Base-by-base conservation (phyloP, 1,140 invertebrate genomes). In the Neodiprion virginianus region DNA sequence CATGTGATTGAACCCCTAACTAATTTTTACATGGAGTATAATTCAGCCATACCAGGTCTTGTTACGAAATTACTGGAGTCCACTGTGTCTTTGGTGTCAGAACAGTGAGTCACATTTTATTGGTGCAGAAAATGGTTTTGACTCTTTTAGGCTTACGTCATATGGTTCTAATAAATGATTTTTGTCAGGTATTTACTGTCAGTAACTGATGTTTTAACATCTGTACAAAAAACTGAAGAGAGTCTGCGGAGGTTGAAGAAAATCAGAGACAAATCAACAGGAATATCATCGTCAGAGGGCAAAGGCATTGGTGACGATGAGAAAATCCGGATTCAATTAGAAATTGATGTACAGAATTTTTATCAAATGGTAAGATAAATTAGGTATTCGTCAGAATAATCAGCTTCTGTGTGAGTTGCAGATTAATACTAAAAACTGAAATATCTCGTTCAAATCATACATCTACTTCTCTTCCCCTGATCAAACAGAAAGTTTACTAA, bases 151-250 rank as follows among this genome's bases (percentile, higher is more conserved):
- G 71, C 14, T 12, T n/a, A 40, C 10, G 53, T 7, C 67, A 4
- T 28, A 61, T 67, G 47, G 69, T 72, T 1, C 11, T 17, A n/a
- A 72, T 17, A 67, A 11, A 48, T 67, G 48, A 72, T 67, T 74
- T 81, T 76, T 91, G 90, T 74, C 82, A 97, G 96, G 77, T 98
- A 97, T 89, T 92, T 91, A 77, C 91, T 89, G 76, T 92, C 93
- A 76, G 96, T 97, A 12, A 91, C 91, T 75, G 96, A 98, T 88
- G 96, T 98, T 7, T 88, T 99, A 72, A 96, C 93, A 53, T 97
- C 96, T 7, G 96, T 98, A 1, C 96, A 96, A 85, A 97, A 96
- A 89, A 98, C 97, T 78, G 97, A 98, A 85, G 97, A 98, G 83
- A 98, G 96, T 79, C 88, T 98, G 67, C 92, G 94, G 83, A 92